Percentiles rank a stretch among this genome's conserved stretches.
Evolutionary conservation across 2,113 vertebrate genomes (phyloP).

Genomic region (Eonycteris spelaea): DNA sequence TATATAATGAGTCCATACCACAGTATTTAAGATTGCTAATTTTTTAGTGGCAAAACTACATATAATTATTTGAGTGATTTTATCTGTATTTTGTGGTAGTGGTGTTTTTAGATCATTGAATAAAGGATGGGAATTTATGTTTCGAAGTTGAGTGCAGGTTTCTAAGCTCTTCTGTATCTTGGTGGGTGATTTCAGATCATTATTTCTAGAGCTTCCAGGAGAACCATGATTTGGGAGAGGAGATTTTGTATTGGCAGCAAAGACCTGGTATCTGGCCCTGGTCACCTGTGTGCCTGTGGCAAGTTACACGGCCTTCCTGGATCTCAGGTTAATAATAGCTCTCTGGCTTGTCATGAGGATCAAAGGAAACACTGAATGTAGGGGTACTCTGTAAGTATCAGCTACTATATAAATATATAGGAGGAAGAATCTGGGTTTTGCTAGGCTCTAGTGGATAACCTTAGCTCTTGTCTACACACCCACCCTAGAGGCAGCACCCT

Average conservation of each 20-base stretch:
- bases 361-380: not conserved
- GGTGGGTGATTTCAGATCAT: not conserved
- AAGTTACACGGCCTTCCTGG: not conserved
- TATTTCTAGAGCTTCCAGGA: not conserved
- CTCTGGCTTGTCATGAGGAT: not conserved
- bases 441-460: not conserved
- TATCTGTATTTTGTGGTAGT: not conserved
- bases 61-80: not conserved
- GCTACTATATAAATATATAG: not conserved
- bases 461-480: not conserved
- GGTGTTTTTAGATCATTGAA: not conserved
- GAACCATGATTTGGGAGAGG: not conserved
- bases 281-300: not conserved
- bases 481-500: not conserved
- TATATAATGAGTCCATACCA: not conserved
- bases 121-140: slow-evolving; percentile 39
- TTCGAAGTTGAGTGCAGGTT: slow-evolving; percentile 23
- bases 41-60: not conserved
- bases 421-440: not conserved
- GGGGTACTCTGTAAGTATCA: not conserved
- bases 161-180: not conserved
- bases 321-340: not conserved
- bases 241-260: not conserved
- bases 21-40: not conserved
- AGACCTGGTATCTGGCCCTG: not conserved